phyloP scores from a whole-genome alignment of 2,113 vertebrate species.

The Paedocypris sp. region DNA sequence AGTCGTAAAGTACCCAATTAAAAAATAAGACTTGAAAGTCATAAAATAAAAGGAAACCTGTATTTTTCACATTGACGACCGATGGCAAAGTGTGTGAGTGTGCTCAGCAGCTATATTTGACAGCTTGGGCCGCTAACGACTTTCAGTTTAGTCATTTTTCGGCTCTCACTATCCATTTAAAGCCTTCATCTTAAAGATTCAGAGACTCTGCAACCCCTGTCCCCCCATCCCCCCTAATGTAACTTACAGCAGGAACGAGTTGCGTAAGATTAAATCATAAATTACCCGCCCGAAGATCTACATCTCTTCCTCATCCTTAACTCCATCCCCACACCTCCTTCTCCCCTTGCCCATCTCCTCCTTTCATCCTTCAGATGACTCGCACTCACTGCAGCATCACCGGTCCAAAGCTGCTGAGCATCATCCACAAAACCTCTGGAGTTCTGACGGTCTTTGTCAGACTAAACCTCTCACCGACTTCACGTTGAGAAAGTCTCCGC shows the following conservation, averaged over 20 bases:
- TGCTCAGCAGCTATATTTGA: not conserved
- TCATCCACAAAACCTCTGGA: not conserved
- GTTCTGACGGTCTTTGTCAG: not conserved
- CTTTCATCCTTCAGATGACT: conserved; percentile 19
- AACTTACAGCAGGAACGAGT: conserved; percentile 95
- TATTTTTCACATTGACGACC: not conserved
- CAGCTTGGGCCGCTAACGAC: not conserved
- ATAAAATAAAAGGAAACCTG: no score
- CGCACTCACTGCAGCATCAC: not conserved
- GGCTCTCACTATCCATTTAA: not conserved
- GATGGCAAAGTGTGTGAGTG: no score
- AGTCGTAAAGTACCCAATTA: no score
- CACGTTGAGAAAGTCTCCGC: not conserved
- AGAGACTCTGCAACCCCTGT: conserved; percentile 40
- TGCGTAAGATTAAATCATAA: conserved; percentile 99
- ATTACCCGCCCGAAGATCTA: conserved; percentile 93
- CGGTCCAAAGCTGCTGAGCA: conserved; percentile 21
- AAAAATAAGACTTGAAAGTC: no score
- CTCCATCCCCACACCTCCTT: conserved; percentile 32
- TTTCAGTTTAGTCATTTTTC: not conserved
- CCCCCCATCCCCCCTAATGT: conserved; percentile 58
- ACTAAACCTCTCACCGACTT: conserved; percentile 1
- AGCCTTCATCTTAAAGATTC: not conserved
- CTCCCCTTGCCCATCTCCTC: conserved; percentile 31
- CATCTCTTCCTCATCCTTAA: conserved; percentile 53